These are phyloP conservation scores for Eubasilissa regina DNA, from an alignment of 1,140 invertebrate genomes.

Conservation along the genomic window DNA sequence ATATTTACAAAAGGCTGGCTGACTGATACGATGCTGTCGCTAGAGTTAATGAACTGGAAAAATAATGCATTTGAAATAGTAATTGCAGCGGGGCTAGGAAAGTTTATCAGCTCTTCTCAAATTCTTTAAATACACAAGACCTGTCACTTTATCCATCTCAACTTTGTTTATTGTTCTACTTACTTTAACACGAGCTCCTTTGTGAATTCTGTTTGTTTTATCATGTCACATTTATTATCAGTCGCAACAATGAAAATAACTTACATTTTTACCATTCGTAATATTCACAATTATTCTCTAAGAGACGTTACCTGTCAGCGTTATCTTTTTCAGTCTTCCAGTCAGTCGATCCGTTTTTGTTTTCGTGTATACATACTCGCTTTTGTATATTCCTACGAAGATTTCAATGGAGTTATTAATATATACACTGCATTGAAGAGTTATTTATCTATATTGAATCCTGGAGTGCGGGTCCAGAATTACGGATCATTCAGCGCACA, in stretches of 20 bases:
- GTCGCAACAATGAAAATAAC: conserved; percentile 13
- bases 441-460: no score
- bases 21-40: neutral
- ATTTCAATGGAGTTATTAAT: no score
- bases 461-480: no score
- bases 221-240: conserved; percentile 25
- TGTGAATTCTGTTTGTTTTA: conserved; percentile 17
- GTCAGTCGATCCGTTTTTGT: no score
- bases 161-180: conserved; percentile 5
- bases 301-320: no score
- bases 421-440: no score
- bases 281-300: no score
- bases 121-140: neutral
- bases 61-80: neutral
- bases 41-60: conserved; percentile 3
- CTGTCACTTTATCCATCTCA: neutral
- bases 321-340: no score
- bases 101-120: conserved; percentile 20
- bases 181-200: neutral
- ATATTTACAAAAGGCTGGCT: neutral
- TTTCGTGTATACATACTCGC: no score
- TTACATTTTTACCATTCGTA: conserved; percentile 1
- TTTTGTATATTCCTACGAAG: no score
- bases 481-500: no score
- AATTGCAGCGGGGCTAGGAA: neutral